Evolutionary conservation across 1,140 invertebrate species (phyloP).

Genomic region (Nephotettix cincticeps): DNA sequence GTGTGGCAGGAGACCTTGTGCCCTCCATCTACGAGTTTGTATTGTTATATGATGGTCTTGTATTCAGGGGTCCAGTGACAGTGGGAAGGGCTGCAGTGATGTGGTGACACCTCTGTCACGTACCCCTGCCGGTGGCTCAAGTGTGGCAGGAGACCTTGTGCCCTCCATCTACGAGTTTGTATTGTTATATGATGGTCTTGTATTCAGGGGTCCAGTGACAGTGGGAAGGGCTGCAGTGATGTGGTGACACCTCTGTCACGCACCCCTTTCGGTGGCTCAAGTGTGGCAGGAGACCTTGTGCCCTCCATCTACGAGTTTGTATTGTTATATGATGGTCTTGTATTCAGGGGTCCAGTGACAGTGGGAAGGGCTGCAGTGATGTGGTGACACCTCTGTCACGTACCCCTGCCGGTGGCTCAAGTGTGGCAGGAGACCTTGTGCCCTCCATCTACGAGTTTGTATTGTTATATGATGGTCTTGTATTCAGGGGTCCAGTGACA

Average conservation of each 20-base stretch:
- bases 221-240: conserved; percentile 63
- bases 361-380: conserved; percentile 63
- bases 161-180: conserved; percentile 38
- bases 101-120: conserved; percentile 57
- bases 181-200: conserved; percentile 50
- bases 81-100: conserved; percentile 74
- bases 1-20: conserved; percentile 37
- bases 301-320: conserved; percentile 38
- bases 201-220: too few relatives aligned
- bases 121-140: conserved; percentile 40
- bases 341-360: conserved; percentile 68
- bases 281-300: conserved; percentile 37
- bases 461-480: conserved; percentile 4
- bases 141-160: conserved; percentile 37
- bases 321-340: conserved; percentile 49
- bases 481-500: conserved; percentile 68
- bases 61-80: too few relatives aligned
- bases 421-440: conserved; percentile 37
- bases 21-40: conserved; percentile 38
- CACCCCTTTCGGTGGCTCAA: conserved; percentile 40
- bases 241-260: conserved; percentile 57
- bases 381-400: conserved; percentile 57
- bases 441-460: conserved; percentile 38
- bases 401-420: conserved; percentile 41
- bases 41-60: conserved; percentile 50